Evolutionary conservation across 2,888 invertebrate genomes (phyloP).

Genomic region (Caenorhabditis sp.): DNA sequence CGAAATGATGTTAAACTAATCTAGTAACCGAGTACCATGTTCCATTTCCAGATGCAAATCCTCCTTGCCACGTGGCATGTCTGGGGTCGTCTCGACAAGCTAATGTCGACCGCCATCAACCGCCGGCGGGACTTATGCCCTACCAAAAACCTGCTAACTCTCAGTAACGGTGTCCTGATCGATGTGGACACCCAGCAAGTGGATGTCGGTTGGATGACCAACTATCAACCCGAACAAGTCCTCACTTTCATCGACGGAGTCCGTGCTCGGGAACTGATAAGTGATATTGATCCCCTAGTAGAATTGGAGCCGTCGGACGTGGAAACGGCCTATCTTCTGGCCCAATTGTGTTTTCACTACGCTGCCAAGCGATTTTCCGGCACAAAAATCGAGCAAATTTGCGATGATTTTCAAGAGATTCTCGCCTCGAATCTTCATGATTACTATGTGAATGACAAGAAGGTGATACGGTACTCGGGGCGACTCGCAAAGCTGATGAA

Average conservation of each 20-base stretch:
- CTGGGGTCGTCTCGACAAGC: conserved; percentile 38
- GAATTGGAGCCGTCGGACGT: conserved; percentile 39
- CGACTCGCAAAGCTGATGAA: conserved; percentile 62
- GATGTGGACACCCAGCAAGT: conserved; percentile 29
- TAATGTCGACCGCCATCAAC: conserved; percentile 33
- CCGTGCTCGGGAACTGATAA: conserved; percentile 25
- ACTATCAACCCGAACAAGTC: conserved; percentile 34
- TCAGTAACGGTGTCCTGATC: conserved; percentile 27
- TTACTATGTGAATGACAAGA: conserved; percentile 43
- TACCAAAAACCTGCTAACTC: conserved; percentile 22
- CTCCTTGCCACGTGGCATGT: conserved; percentile 33
- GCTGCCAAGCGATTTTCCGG: conserved; percentile 47
- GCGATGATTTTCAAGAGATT: conserved; percentile 40
- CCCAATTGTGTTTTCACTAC: conserved; percentile 56
- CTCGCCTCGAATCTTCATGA: conserved; percentile 53
- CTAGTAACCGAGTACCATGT: no score
- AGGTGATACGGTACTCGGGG: conserved; percentile 58
- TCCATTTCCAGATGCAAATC: conserved; percentile 29
- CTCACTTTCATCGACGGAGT: conserved; percentile 37
- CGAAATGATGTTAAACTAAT: no score
- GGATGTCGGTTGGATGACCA: conserved; percentile 41
- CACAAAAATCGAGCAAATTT: conserved; percentile 29
- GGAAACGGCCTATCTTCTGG: conserved; percentile 55
- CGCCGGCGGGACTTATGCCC: conserved; percentile 16
- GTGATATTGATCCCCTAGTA: conserved; percentile 31